Conservation (phyloP, 1,140 invertebrate genomes). For the Calycopis cecrops region DNA sequence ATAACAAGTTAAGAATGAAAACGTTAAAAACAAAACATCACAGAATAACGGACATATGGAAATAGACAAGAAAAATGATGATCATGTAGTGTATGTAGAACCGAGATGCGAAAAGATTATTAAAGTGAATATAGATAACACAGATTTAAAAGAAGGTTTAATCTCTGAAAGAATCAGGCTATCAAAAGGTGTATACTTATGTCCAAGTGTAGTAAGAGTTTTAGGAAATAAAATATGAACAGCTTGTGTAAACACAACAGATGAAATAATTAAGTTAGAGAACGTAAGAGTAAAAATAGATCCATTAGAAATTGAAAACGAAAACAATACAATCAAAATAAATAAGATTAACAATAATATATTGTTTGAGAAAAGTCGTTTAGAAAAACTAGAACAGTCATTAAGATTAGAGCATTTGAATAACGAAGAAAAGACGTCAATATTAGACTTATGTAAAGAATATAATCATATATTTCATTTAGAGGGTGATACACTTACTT, state of each 20-base stretch:
- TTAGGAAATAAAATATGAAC: slow-evolving; percentile 13
- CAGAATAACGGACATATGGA: too few species aligned
- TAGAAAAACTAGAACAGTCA: slow-evolving; percentile 11
- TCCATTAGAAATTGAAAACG: slow-evolving; percentile 3
- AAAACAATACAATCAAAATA: slow-evolving; percentile 4
- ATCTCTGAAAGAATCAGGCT: slow-evolving; percentile 18
- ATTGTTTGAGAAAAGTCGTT: background rate
- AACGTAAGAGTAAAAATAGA: slow-evolving; percentile 12
- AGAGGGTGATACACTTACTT: slow-evolving; percentile 14
- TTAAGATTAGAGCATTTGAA: slow-evolving; percentile 15
- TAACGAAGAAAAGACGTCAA: slow-evolving; percentile 16
- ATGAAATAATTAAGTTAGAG: slow-evolving; percentile 14
- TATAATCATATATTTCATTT: slow-evolving; percentile 22
- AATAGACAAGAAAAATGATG: too few species aligned
- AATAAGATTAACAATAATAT: slow-evolving; percentile 9
- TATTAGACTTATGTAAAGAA: slow-evolving; percentile 13
- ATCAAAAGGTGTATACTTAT: slow-evolving; percentile 21
- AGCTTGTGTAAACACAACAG: slow-evolving; percentile 16
- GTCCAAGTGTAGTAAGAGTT: slow-evolving; percentile 21
- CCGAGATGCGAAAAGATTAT: slow-evolving; percentile 21
- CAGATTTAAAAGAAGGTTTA: slow-evolving; percentile 18
- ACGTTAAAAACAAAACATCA: too few species aligned
- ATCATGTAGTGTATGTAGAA: too few species aligned
- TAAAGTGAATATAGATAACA: slow-evolving; percentile 15
- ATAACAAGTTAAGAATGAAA: too few species aligned